phyloP scores from a whole-genome alignment of 1,140 invertebrate genomes.

The Aphidius ervi region DNA sequence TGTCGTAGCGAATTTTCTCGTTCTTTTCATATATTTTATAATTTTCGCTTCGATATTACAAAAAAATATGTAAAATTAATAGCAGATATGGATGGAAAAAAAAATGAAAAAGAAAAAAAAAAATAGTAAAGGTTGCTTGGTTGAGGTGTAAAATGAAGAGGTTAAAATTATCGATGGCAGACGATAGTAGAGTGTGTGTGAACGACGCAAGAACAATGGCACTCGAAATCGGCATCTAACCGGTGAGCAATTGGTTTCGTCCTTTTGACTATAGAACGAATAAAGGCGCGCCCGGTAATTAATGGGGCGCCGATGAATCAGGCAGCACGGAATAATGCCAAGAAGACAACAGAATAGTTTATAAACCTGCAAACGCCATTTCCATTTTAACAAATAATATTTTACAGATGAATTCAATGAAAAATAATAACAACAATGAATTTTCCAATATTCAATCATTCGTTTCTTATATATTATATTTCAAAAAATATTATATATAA shows the following conservation, averaged over 20 bases:
- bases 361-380: conserved; percentile 47
- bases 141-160: conserved; percentile 23
- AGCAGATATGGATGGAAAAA: too few relatives aligned
- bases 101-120: too few relatives aligned
- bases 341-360: conserved; percentile 56
- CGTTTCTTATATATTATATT: too few relatives aligned
- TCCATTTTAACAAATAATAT: conserved; percentile 6
- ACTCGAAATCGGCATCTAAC: conserved; percentile 50
- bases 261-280: conserved; percentile 22
- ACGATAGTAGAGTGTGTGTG: conserved; percentile 38
- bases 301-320: conserved; percentile 51
- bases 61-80: too few relatives aligned
- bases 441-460: not conserved
- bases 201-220: conserved; percentile 54
- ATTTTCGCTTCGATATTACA: too few relatives aligned
- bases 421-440: too few relatives aligned
- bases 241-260: conserved; percentile 43
- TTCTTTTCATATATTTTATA: too few relatives aligned
- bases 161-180: conserved; percentile 41
- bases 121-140: not conserved
- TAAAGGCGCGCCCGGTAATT: conserved; percentile 41
- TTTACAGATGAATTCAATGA: conserved; percentile 3
- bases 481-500: too few relatives aligned
- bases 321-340: conserved; percentile 48
- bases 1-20: too few relatives aligned